These are phyloP conservation scores for Nettapus auritus DNA, from an alignment of 2,113 vertebrate genomes.

Conservation along the genomic window DNA sequence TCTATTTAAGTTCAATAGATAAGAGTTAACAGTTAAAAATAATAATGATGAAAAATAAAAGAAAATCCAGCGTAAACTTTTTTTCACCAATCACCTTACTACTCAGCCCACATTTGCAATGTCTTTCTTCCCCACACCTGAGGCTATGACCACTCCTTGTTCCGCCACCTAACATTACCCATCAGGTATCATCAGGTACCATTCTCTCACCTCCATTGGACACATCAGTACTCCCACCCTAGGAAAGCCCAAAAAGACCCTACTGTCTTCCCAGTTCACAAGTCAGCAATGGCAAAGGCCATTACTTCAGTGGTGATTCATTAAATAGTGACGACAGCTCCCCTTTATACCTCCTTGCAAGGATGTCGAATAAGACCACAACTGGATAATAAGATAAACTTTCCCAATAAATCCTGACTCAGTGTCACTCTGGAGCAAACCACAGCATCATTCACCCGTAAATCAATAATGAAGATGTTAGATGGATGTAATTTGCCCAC, in stretches of 20 bases:
- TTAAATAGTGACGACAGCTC: rapidly evolving
- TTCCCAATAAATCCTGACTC: constrained; percentile 16
- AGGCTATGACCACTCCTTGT: rapidly evolving
- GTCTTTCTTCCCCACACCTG: neutral
- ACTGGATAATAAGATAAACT: neutral
- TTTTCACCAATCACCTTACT: neutral
- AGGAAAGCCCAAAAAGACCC: neutral
- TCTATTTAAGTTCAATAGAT: neutral
- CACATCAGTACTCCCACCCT: neutral
- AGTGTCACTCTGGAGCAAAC: neutral
- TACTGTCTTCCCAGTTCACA: neutral
- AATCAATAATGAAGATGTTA: neutral
- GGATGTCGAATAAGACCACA: neutral
- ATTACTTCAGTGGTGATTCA: neutral
- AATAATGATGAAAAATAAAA: neutral
- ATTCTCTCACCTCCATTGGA: neutral
- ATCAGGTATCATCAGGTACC: rapidly evolving
- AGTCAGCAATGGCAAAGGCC: neutral
- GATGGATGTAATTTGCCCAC: neutral
- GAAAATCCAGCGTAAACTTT: rapidly evolving
- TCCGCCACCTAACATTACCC: rapidly evolving
- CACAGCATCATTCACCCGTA: neutral
- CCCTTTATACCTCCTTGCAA: neutral
- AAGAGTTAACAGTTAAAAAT: neutral
- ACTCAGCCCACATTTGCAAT: neutral